These are phyloP conservation scores for Vannuccia rotundouncinata DNA, from an alignment of 2,888 invertebrate species.

Conservation along the genomic window DNA sequence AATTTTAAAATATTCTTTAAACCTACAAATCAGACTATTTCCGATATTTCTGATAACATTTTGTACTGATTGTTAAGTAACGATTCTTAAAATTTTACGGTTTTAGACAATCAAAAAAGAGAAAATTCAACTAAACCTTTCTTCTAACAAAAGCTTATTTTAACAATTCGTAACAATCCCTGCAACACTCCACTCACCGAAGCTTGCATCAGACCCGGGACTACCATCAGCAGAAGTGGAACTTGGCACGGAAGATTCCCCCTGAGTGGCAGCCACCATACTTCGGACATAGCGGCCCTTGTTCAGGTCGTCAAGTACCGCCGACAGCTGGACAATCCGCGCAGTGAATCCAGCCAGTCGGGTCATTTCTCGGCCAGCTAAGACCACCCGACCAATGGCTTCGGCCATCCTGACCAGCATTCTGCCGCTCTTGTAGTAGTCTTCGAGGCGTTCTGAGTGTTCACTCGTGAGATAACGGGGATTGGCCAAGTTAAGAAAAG, in stretches of 20 bases:
- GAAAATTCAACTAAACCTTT: too few species aligned
- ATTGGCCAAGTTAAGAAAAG: conserved; percentile 75
- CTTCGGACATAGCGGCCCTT: conserved; percentile 54
- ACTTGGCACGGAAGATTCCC: neutral
- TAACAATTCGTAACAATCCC: too few species aligned
- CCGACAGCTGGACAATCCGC: conserved; percentile 77
- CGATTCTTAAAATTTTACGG: too few species aligned
- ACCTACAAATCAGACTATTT: too few species aligned
- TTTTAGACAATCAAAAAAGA: too few species aligned
- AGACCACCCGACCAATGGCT: conserved; percentile 85
- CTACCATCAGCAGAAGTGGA: neutral
- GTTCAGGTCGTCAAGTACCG: conserved; percentile 67
- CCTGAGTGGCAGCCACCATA: neutral
- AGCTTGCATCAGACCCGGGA: neutral
- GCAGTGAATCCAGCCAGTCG: conserved; percentile 87
- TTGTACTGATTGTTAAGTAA: too few species aligned
- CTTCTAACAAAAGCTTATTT: too few species aligned
- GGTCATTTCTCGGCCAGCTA: conserved; percentile 89
- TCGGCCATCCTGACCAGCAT: conserved; percentile 93
- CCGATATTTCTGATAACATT: too few species aligned
- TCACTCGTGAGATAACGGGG: conserved; percentile 60
- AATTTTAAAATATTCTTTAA: too few species aligned
- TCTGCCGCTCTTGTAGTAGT: conserved; percentile 91
- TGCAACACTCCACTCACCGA: neutral
- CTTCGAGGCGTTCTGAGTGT: conserved; percentile 74